Evolutionary conservation across 2,888 invertebrate species (phyloP), one percentile per base, ranked within the genome.

Genomic region (Tricholauxania praeusta): DNA sequence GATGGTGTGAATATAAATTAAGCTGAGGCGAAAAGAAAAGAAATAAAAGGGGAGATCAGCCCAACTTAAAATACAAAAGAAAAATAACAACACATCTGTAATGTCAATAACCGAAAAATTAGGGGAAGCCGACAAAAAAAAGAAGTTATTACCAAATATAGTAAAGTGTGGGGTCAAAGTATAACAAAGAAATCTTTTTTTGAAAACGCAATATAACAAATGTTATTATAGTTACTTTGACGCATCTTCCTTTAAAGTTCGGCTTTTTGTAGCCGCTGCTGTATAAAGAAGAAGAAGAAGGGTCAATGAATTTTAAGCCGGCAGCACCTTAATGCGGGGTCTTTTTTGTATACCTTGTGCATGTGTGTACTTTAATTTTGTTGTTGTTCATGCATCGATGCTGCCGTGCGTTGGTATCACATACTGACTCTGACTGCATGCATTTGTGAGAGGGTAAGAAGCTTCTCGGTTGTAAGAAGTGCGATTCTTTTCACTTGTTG

Each of bases 261-360:
- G 3, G 19, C 19, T 10, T 55, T 55, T 55, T 55, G 12, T 12
- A 22, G 14, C 19, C 19, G 55, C 3, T 17, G 19, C 55, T 19
- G 6, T 14, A 22, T 22, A 22, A 22, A 59, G 22, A 59, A 59
- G 12, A 59, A 63, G 6, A 12, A n/a, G 49, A 49, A 60, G 60
- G 69, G 69, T 69, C 69, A 69, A 69, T 69, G 69, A 69, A 69
- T 62, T 69, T 51, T 12, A n/a, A 69, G 22, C 10, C 52, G 39
- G 59, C 39, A 39, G 39, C 39, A 39, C 28, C 68, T 49, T 3
- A 14, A 32, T 17, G 57, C 39, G 39, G 10, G 10, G 2, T 39
- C 39, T 10, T 39, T 39, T 39, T 10, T 39, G 6, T 0, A 10
- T 39, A 39, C 39, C 10, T 10, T 39, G 10, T 39, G 10, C 10